Conservation (phyloP, 2,113 vertebrate genomes). For the Picathartes gymnocephalus region DNA sequence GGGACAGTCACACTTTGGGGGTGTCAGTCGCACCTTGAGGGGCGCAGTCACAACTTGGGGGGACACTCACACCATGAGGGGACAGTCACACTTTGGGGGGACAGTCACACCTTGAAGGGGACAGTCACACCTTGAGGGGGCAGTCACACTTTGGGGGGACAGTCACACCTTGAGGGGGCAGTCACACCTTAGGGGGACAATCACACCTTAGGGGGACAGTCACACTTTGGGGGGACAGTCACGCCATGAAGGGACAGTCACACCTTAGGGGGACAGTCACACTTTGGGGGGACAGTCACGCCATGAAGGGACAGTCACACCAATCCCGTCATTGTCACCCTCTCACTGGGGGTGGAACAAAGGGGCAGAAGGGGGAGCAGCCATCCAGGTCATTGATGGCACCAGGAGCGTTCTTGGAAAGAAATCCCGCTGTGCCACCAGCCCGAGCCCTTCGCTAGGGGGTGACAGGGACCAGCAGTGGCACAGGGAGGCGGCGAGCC, state of each 20-base stretch:
- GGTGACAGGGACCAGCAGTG: background rate
- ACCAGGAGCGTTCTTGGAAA: background rate
- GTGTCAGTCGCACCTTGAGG: too few species aligned
- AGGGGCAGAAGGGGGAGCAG: background rate
- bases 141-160: background rate
- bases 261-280: background rate
- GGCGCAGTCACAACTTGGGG: too few species aligned
- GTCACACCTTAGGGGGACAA: too few species aligned
- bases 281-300: too few species aligned
- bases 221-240: too few species aligned
- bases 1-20: too few species aligned
- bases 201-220: too few species aligned
- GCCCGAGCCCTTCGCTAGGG: accelerated
- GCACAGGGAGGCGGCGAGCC: background rate
- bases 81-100: background rate
- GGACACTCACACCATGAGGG: background rate
- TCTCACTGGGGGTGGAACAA: background rate
- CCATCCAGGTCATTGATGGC: accelerated
- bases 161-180: background rate
- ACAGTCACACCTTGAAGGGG: background rate
- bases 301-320: too few species aligned
- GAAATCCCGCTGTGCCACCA: background rate
- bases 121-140: too few species aligned
- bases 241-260: background rate
- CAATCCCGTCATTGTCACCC: background rate